These are phyloP conservation scores for Leptopilina boulardi DNA, from an alignment of 1,140 invertebrate species.

Conservation along the genomic window DNA sequence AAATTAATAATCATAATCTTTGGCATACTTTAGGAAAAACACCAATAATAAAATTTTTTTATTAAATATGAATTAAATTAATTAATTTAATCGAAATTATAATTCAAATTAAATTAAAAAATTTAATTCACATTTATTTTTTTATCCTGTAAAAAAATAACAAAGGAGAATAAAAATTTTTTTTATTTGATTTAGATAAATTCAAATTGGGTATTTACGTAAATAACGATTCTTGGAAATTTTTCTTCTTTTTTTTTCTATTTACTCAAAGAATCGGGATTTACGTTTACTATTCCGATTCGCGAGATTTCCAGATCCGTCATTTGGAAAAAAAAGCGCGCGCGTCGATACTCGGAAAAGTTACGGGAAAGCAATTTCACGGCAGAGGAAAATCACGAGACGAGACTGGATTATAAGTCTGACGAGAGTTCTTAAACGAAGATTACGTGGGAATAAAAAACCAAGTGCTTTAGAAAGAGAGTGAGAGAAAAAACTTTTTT, in stretches of 20 bases:
- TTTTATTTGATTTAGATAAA: background rate
- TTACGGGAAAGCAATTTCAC: conserved; percentile 22
- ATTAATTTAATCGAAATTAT: too few species aligned
- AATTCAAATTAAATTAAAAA: too few species aligned
- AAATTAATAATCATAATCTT: too few species aligned
- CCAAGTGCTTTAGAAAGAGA: background rate
- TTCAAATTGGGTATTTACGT: background rate
- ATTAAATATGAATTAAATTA: too few species aligned
- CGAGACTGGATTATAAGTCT: conserved; percentile 15
- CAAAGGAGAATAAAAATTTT: background rate
- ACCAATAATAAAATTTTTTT: too few species aligned
- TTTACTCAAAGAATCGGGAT: background rate
- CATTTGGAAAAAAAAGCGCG: background rate
- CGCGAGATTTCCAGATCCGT: background rate
- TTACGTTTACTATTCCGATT: conserved; percentile 5
- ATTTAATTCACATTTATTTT: too few species aligned
- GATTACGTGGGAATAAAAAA: background rate
- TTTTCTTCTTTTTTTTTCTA: background rate
- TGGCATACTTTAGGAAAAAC: too few species aligned
- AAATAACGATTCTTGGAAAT: background rate
- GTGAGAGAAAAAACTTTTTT: background rate
- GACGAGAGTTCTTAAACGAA: conserved; percentile 8
- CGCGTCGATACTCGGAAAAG: conserved; percentile 16
- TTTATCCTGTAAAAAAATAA: background rate
- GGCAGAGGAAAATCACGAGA: conserved; percentile 7